Evolutionary conservation across 2,797 vertebrate species (phyloP).

Genomic region (Malacoraja senta): DNA sequence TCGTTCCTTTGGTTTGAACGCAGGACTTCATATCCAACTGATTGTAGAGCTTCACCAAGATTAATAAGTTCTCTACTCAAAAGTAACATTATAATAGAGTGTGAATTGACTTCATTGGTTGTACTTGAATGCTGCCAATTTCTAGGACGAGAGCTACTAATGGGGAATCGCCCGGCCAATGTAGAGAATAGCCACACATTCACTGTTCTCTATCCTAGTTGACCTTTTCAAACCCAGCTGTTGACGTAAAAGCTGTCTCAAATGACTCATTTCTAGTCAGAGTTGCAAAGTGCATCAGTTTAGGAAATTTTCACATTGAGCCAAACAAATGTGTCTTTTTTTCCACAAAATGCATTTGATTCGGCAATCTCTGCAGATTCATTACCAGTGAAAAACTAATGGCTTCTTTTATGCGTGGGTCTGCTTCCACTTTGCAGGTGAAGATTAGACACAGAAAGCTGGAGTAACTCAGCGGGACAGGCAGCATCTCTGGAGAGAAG

Average conservation of each 20-base stretch:
- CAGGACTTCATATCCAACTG: background rate
- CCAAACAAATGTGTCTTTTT: background rate
- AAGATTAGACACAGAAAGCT: too few relatives aligned
- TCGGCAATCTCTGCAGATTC: background rate
- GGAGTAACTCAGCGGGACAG: too few relatives aligned
- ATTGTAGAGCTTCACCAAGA: background rate
- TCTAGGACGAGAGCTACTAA: background rate
- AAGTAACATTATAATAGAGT: constrained; percentile 2
- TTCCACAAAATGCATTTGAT: background rate
- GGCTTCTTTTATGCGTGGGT: background rate
- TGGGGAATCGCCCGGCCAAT: background rate
- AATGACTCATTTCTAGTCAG: background rate
- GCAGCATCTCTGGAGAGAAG: too few relatives aligned
- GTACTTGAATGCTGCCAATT: background rate
- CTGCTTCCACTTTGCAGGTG: background rate
- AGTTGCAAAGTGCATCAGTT: background rate
- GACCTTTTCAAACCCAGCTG: background rate
- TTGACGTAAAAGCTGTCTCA: background rate
- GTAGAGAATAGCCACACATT: background rate
- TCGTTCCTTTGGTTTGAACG: background rate
- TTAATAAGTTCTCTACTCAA: background rate
- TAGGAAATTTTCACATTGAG: background rate
- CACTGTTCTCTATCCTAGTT: background rate
- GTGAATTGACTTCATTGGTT: background rate
- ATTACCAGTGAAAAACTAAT: background rate